phyloP scores from a whole-genome alignment of 1,140 invertebrate species.

The Antheraea mylitta region DNA sequence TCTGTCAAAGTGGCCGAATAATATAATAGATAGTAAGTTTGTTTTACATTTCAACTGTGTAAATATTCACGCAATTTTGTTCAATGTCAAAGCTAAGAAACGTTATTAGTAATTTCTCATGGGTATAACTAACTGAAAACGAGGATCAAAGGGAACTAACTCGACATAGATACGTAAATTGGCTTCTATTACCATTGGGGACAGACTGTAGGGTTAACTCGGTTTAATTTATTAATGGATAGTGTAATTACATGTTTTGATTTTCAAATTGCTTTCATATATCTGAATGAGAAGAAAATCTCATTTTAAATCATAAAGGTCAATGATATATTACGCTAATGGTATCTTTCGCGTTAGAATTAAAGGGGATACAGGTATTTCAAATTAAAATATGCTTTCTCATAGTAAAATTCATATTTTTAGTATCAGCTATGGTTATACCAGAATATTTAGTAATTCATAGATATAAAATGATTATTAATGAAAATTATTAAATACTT shows the following conservation, averaged over 20 bases:
- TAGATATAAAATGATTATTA: too few species aligned
- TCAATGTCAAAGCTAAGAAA: background rate
- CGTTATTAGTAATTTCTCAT: background rate
- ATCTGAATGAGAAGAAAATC: too few species aligned
- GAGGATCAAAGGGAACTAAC: background rate
- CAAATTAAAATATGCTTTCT: too few species aligned
- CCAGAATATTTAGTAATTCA: too few species aligned
- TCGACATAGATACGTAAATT: background rate
- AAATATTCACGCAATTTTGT: background rate
- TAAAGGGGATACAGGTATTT: too few species aligned
- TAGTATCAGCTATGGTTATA: too few species aligned
- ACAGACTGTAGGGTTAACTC: background rate
- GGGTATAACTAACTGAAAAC: background rate
- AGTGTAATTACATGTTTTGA: background rate
- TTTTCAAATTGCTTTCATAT: background rate
- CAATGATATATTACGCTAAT: too few species aligned
- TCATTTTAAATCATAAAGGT: too few species aligned
- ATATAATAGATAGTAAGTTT: background rate
- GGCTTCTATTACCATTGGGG: background rate
- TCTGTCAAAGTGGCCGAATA: too few species aligned
- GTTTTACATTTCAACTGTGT: background rate
- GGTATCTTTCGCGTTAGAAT: too few species aligned
- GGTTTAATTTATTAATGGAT: background rate
- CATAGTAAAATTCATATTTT: too few species aligned
- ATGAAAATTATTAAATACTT: too few species aligned